These are phyloP conservation scores for Pecten maximus DNA, from an alignment of 2,888 invertebrate species.

Conservation along the genomic window DNA sequence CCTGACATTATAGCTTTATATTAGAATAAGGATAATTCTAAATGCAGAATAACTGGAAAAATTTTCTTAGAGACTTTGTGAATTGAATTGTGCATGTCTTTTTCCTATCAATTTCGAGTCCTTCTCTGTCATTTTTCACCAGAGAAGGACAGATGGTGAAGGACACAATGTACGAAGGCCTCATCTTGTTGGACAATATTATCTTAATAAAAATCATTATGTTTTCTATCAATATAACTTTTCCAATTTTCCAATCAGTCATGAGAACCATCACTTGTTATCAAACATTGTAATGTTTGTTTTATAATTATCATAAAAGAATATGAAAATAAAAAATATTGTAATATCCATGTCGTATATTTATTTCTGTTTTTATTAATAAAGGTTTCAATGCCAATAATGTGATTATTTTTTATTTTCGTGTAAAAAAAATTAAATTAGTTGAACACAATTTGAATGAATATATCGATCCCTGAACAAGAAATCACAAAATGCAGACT, in stretches of 20 bases:
- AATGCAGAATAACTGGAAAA: too few relatives aligned
- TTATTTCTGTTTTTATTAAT: constrained; percentile 17
- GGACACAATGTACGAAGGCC: background rate
- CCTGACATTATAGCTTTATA: background rate
- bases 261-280: background rate
- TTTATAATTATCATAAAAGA: background rate
- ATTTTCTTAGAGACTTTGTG: background rate
- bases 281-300: background rate
- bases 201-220: background rate
- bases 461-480: too few relatives aligned
- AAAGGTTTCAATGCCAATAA: background rate
- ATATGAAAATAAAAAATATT: background rate
- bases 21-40: too few relatives aligned
- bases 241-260: background rate
- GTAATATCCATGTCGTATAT: constrained; percentile 18
- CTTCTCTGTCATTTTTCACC: background rate
- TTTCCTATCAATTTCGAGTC: background rate
- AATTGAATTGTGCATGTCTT: background rate
- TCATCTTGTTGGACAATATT: background rate
- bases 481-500: too few relatives aligned
- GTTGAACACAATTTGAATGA: too few relatives aligned
- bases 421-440: too few relatives aligned
- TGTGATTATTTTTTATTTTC: background rate
- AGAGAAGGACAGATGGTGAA: background rate
- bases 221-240: background rate